A percentile compares a stretch with the other conserved stretches of the same genome.
These are phyloP conservation scores for Napeogenes sylphis DNA, from an alignment of 2,888 invertebrate genomes.

Conservation along the genomic window DNA sequence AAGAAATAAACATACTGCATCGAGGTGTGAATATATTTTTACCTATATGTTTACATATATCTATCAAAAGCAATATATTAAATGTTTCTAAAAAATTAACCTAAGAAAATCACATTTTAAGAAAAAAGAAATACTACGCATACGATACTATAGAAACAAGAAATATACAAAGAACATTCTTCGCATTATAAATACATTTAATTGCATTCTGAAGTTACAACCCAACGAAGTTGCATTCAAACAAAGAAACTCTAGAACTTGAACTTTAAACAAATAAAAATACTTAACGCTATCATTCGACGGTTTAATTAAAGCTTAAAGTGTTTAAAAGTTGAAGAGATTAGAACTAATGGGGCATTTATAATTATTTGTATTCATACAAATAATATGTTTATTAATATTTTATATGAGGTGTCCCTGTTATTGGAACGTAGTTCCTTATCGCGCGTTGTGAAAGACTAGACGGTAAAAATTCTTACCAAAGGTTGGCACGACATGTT, in stretches of 20 bases:
- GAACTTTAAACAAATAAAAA: constrained; percentile 21
- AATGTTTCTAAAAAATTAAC: too few relatives aligned
- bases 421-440: too few relatives aligned
- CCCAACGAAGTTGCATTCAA: constrained; percentile 13
- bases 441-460: too few relatives aligned
- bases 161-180: neutral
- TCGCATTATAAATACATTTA: neutral
- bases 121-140: too few relatives aligned
- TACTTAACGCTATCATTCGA: constrained; percentile 23
- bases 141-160: neutral
- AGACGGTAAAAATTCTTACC: too few relatives aligned
- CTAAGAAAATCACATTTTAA: too few relatives aligned
- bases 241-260: constrained; percentile 13
- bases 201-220: constrained; percentile 8
- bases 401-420: neutral
- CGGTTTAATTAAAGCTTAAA: constrained; percentile 26
- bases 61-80: too few relatives aligned
- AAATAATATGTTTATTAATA: constrained; percentile 5
- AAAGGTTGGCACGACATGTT: too few relatives aligned
- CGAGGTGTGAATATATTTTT: too few relatives aligned
- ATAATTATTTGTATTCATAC: constrained; percentile 8
- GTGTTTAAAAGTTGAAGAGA: constrained; percentile 14
- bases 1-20: too few relatives aligned
- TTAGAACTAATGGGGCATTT: neutral
- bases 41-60: too few relatives aligned